Base-by-base conservation (phyloP, 2,888 invertebrate genomes). In the Epirrita christyi region DNA sequence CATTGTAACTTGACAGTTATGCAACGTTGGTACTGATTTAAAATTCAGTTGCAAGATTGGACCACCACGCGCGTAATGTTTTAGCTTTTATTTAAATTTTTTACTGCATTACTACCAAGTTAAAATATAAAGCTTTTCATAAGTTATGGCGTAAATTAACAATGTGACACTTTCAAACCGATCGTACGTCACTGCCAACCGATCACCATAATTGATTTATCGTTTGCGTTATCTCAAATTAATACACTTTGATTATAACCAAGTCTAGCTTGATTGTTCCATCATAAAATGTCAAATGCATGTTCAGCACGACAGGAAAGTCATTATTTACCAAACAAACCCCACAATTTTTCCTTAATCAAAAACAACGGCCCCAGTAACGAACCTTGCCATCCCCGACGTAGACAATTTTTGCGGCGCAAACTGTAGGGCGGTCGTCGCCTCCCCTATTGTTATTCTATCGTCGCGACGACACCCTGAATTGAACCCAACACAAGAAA, bases 371-470 rank as follows among this genome's bases (percentile, higher is more conserved):
- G 66, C 9, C 59, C 59, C 11, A 67, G 53, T 52, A 56, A 51
- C 13, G 50, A 52, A 61, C 75, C 75, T 67, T 70, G 72, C 21
- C 67, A 59, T 70, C 69, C 52, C 68, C 69, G 13, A 14, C 48
- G 45, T 29, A 58, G 56, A 68, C 71, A 64, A 71, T 69, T 66
- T 67, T 62, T 60, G 63, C 59, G 59, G 69, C 69, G 71, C 74
- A 76, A 74, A 69, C 68, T 71, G 70, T 67, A 66, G 67, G 66
- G 60, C 65, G 68, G 67, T 61, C 62, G 58, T 28, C 59, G 49
- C 68, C 66, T 66, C 70, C 68, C 71, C 68, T 50, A 83, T 83
- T 83, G 80, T 79, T 81, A 81, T 81, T 80, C 81, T 56, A 61
- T 61, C 67, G 68, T 64, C 61, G 72, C 61, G 72, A 64, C 72